phyloP scores from a whole-genome alignment of 2,797 vertebrate species.

The Danio aesculapii region DNA sequence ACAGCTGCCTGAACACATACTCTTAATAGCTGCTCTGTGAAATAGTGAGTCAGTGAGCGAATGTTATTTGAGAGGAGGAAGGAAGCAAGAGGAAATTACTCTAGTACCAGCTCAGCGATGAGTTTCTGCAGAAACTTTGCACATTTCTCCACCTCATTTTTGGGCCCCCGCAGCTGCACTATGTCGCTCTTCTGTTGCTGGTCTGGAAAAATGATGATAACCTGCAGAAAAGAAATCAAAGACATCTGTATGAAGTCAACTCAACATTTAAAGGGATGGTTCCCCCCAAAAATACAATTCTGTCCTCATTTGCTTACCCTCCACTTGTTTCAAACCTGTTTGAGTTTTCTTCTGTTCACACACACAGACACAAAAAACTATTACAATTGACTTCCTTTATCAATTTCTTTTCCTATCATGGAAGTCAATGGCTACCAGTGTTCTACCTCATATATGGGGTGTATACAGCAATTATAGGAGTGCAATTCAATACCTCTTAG shows the following conservation, averaged over 20 bases:
- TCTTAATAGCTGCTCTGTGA: neutral
- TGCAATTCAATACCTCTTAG: no score
- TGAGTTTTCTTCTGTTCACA: no score
- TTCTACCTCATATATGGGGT: no score
- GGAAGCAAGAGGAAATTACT: neutral
- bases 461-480: no score
- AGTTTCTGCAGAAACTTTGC: constrained; percentile 84
- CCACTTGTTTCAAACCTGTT: no score
- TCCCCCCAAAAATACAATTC: no score
- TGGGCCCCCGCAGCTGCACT: constrained; percentile 85
- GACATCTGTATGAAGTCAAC: neutral
- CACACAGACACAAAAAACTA: no score
- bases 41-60: neutral
- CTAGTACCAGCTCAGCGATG: constrained; percentile 80
- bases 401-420: no score
- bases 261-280: no score
- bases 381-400: no score
- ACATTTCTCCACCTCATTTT: constrained; percentile 87
- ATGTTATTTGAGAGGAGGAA: neutral
- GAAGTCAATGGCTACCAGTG: no score
- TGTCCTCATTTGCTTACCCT: no score
- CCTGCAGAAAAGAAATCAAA: constrained; percentile 66
- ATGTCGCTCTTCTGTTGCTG: constrained; percentile 83
- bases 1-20: neutral
- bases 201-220: constrained; percentile 87